Conservation (phyloP, 2,797 vertebrate genomes). For the Sebastes nivosus region DNA sequence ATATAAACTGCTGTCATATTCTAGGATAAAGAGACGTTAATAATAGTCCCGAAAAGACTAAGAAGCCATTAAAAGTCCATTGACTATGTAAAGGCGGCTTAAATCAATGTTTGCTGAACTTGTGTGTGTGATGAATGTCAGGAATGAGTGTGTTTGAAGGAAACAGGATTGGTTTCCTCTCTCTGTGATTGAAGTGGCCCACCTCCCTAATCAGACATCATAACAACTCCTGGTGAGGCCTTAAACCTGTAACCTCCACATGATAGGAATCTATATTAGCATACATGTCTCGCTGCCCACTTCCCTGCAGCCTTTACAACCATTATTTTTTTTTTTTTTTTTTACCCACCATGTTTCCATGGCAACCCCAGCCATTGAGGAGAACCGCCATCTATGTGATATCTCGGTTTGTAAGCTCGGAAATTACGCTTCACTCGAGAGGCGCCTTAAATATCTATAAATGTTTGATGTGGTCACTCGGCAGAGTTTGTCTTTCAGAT, state of each 20-base stretch:
- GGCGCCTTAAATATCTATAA: constrained; percentile 52
- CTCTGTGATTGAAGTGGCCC: constrained; percentile 27
- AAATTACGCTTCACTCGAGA: constrained; percentile 49
- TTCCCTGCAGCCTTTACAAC: constrained; percentile 58
- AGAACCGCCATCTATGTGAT: constrained; percentile 68
- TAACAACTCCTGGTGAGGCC: constrained; percentile 40
- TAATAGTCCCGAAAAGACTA: background rate
- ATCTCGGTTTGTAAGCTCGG: constrained; percentile 44
- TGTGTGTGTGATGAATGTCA: constrained; percentile 24
- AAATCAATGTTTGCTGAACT: constrained; percentile 17
- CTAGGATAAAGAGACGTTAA: background rate
- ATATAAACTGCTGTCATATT: background rate
- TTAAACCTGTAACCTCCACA: constrained; percentile 54
- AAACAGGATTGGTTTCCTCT: constrained; percentile 6
- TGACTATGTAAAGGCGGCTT: background rate
- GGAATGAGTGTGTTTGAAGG: constrained; percentile 9
- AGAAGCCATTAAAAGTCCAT: constrained; percentile 8
- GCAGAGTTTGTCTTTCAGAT: constrained; percentile 25
- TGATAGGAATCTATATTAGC: constrained; percentile 66
- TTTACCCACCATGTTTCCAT: constrained; percentile 80
- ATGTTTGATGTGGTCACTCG: constrained; percentile 46
- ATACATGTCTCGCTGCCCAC: constrained; percentile 69
- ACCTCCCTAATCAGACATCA: constrained; percentile 48
- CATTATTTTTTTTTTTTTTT: constrained; percentile 21
- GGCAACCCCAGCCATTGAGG: constrained; percentile 77